These are phyloP conservation scores for Porites lobata DNA, from an alignment of 92 coral and sea anemone species.

Conservation along the genomic window DNA sequence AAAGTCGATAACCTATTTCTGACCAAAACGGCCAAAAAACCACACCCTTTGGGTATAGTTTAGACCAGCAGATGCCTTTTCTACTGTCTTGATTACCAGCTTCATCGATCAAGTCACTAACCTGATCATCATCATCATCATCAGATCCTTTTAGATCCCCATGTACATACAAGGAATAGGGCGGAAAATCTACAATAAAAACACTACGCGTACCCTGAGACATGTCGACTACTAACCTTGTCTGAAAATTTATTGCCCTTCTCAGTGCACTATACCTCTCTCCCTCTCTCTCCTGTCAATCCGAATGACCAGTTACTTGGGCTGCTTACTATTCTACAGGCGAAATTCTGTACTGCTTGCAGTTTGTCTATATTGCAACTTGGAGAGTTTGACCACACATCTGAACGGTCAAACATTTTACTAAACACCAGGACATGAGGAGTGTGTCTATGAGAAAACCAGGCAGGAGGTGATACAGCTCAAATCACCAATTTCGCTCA, in stretches of 20 bases:
- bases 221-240: too few relatives aligned
- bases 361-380: not conserved
- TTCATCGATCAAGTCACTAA: too few relatives aligned
- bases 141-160: too few relatives aligned
- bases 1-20: too few relatives aligned
- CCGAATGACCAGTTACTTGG: not conserved
- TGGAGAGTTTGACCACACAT: not conserved
- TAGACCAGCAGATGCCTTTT: too few relatives aligned
- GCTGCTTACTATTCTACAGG: not conserved
- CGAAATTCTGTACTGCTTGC: not conserved
- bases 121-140: too few relatives aligned
- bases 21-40: too few relatives aligned
- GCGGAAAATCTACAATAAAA: too few relatives aligned
- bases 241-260: not conserved
- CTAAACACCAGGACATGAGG: not conserved
- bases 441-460: not conserved
- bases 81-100: too few relatives aligned
- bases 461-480: not conserved
- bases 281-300: not conserved
- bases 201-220: too few relatives aligned
- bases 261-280: not conserved
- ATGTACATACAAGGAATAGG: too few relatives aligned
- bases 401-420: not conserved
- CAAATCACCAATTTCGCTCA: not conserved
- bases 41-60: too few relatives aligned